Percentiles rank a stretch among this genome's conserved stretches.
Conservation (phyloP, 2,888 invertebrate genomes). For the Hydropsyche betteni region DNA sequence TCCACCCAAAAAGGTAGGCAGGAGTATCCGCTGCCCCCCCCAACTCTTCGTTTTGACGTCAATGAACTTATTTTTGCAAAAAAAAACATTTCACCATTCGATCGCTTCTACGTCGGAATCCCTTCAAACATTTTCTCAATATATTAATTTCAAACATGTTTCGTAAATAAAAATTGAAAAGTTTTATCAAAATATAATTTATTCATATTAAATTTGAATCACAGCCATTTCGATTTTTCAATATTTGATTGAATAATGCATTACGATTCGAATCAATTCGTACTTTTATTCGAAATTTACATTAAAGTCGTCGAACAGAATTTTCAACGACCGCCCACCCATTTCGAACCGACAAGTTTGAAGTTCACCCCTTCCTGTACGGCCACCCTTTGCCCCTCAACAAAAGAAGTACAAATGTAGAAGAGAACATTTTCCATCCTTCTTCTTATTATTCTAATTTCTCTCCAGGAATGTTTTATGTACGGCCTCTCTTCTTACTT, state of each 20-base stretch:
- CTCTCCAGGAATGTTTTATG: constrained; percentile 49
- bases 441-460: constrained; percentile 51
- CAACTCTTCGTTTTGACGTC: constrained; percentile 32
- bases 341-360: not conserved
- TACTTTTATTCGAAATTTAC: not conserved
- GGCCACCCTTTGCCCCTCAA: constrained; percentile 25
- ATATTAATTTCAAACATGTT: too few species aligned
- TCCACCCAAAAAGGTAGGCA: constrained; percentile 28
- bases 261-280: not conserved
- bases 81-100: not conserved
- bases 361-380: not conserved
- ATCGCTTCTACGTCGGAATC: too few species aligned
- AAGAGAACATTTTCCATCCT: constrained; percentile 46
- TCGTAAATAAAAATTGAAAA: too few species aligned
- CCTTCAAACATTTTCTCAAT: too few species aligned
- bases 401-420: constrained; percentile 47
- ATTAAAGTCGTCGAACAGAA: not conserved
- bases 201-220: not conserved
- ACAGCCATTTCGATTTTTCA: not conserved
- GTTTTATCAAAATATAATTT: too few species aligned
- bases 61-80: constrained; percentile 34
- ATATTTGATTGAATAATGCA: not conserved
- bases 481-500: constrained; percentile 33
- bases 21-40: constrained; percentile 11
- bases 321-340: constrained; percentile 2